A percentile compares a stretch with the other conserved stretches of the same genome.
phyloP scores from a whole-genome alignment of 2,113 vertebrate species.

The Hystrix brachyura region DNA sequence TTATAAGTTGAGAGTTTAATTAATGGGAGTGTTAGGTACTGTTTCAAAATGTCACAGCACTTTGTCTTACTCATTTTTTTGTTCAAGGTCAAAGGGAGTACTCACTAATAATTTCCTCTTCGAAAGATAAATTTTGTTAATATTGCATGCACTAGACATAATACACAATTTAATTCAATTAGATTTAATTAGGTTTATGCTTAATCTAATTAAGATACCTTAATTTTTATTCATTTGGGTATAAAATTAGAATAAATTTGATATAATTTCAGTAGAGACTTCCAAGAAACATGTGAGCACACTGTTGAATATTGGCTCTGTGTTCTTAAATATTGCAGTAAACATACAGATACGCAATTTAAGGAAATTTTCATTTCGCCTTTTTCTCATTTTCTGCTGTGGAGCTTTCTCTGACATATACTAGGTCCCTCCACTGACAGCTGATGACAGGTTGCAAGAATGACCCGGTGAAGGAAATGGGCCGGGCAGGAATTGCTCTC shows the following conservation, averaged over 20 bases:
- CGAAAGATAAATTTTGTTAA: slow-evolving; percentile 38
- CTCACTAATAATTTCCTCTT: slow-evolving; percentile 21
- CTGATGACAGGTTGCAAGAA: not conserved
- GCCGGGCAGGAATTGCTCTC: not conserved
- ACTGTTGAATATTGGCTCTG: slow-evolving; percentile 8
- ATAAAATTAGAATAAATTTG: slow-evolving; percentile 53
- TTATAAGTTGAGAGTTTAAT: not conserved
- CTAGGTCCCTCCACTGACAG: not conserved
- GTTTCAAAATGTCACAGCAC: not conserved
- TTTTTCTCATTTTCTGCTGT: slow-evolving; percentile 27
- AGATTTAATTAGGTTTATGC: not conserved
- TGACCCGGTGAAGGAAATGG: not conserved
- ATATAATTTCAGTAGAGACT: slow-evolving; percentile 5
- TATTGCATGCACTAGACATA: not conserved
- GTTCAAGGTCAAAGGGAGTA: not conserved
- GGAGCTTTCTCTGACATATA: not conserved
- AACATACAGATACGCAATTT: not conserved
- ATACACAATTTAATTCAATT: not conserved
- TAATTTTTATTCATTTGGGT: slow-evolving; percentile 21
- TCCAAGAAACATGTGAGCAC: not conserved
- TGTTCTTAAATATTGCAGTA: slow-evolving; percentile 16
- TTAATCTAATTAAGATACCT: slow-evolving; percentile 28
- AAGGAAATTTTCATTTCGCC: not conserved
- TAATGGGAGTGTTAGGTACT: not conserved
- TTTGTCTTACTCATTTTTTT: not conserved